Base-by-base conservation (phyloP, 1,140 invertebrate species). In the Bursaphelenchus mucronatus region DNA sequence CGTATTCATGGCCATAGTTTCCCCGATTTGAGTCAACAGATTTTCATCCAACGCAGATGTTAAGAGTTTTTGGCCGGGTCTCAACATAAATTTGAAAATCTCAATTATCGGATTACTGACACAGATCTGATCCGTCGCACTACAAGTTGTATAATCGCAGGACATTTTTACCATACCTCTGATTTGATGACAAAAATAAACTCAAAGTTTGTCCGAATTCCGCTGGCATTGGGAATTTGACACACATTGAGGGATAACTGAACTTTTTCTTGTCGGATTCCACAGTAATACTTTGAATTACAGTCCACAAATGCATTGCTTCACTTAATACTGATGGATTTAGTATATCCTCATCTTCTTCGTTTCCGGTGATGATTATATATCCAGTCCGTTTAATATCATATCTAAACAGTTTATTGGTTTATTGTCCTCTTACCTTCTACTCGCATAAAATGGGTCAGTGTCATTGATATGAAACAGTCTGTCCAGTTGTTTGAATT, bases 381-480 rank as follows among this genome's bases (percentile, higher is more conserved):
- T 78, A 79, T 15, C 76, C 76, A 21, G 74, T 68, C 43, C 76
- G 54, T 67, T 66, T 69, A 30, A 78, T 67, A 41, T 79, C 76
- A 56, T 79, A 80, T 52, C 76, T 78, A 53, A 21, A 75, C 56
- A 45, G 17, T 47, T 30, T 19, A n/a, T 66, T 68, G 17, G n/a
- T 30, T 8, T 40, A 15, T 21, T 40, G 9, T 30, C 11, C 15
- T n/a, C 21, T 73, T 39, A 78, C 77, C 76, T 72, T 64, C 76
- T 57, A 8, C 66, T 75, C n/a, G 76, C 71, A 65, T 79, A 79
- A 65, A 80, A 79, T 44, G 75, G 78, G 58, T 80, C 78, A 10
- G 69, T 71, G 63, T 79, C 76, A 63, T 79, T 80, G 45, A 79
- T 80, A 49, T 78, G 75, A 56, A 79, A 79, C 9, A 79, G 59